These are phyloP conservation scores for Garrulus glandarius DNA, from an alignment of 2,797 vertebrate genomes.

Conservation along the genomic window DNA sequence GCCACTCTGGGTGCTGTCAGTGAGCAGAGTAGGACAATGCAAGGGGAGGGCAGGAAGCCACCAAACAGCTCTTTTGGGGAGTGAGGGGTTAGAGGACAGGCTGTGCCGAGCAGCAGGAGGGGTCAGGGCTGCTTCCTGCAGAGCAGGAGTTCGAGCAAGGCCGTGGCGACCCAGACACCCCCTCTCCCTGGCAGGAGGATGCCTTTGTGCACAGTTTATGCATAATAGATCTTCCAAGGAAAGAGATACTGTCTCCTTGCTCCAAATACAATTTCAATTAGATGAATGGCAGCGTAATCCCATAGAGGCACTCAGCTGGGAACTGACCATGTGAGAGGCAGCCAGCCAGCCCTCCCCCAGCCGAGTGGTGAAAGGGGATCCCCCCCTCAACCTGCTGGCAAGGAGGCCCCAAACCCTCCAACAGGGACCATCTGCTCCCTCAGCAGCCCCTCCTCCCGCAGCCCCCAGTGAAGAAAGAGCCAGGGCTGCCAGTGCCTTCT, in stretches of 20 bases:
- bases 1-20: background rate
- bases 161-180: background rate
- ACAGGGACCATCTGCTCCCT: slow-evolving; percentile 48
- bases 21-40: rapidly evolving
- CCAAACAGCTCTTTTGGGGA: background rate
- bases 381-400: background rate
- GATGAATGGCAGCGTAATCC: slow-evolving; percentile 41
- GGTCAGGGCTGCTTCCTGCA: background rate
- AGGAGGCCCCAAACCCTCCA: slow-evolving; percentile 5
- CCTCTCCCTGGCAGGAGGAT: background rate
- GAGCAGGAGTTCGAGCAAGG: background rate
- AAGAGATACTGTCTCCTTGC: slow-evolving; percentile 24
- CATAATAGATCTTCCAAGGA: slow-evolving; percentile 23
- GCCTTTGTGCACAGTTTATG: slow-evolving; percentile 4
- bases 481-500: background rate
- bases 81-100: background rate
- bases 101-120: background rate
- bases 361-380: background rate
- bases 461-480: background rate
- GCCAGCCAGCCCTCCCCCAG: background rate
- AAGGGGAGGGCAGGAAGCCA: background rate
- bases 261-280: slow-evolving; percentile 44
- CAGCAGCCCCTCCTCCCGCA: slow-evolving; percentile 22
- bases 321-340: slow-evolving; percentile 23
- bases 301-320: slow-evolving; percentile 38